These are phyloP conservation scores for Lycia hirtaria DNA, from an alignment of 2,888 invertebrate genomes.

Conservation along the genomic window DNA sequence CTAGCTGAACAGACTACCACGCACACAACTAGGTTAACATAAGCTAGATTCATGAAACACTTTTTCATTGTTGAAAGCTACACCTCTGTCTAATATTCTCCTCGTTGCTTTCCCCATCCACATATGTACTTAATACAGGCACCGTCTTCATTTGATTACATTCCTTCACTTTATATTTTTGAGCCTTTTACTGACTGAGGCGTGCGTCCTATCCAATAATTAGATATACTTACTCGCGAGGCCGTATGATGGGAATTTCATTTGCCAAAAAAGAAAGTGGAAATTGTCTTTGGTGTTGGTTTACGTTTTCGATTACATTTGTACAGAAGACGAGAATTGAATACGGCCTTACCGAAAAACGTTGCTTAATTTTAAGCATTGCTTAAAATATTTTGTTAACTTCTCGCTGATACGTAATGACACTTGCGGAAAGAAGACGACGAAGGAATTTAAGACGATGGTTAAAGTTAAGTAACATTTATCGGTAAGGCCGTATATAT, in stretches of 20 bases:
- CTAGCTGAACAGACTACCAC: too few relatives aligned
- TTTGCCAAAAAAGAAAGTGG: slow-evolving; percentile 1
- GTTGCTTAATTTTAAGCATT: too few relatives aligned
- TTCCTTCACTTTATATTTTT: slow-evolving; percentile 23
- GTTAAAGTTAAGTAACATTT: too few relatives aligned
- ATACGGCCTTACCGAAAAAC: too few relatives aligned
- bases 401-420: too few relatives aligned
- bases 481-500: too few relatives aligned
- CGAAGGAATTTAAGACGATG: too few relatives aligned
- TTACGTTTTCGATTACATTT: not conserved
- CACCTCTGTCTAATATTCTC: not conserved
- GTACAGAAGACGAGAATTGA: too few relatives aligned
- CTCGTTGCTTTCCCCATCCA: not conserved
- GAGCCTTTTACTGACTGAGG: slow-evolving; percentile 14
- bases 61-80: not conserved
- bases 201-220: slow-evolving; percentile 2
- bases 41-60: too few relatives aligned
- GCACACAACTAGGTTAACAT: too few relatives aligned
- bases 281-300: not conserved
- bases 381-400: too few relatives aligned
- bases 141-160: slow-evolving; percentile 19
- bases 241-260: slow-evolving; percentile 3
- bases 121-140: slow-evolving; percentile 4
- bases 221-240: not conserved
- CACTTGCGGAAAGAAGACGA: not conserved